Evolutionary conservation across 2,888 invertebrate species (phyloP), one percentile per base, ranked within the genome.

Genomic region (Agrochola lychnidis): DNA sequence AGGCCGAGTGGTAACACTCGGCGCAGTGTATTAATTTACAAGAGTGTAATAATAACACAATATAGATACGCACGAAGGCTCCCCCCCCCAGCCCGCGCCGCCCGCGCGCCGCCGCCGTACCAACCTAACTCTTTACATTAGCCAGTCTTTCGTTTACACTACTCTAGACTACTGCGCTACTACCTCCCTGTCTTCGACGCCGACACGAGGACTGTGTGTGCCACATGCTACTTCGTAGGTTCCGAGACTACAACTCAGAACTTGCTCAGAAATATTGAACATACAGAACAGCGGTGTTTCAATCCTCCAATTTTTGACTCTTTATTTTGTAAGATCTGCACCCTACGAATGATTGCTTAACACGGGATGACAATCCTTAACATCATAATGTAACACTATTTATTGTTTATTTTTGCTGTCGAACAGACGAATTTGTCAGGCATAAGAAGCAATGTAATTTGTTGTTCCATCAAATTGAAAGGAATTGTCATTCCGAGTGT

Each of bases 81-180:
- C 5, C 5, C 16, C 57, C 25, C n/a, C 73, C 36, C 2, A 36
- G 36, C 42, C 9, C 1, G 42, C 45, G 45, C 45, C 45, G 48
- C 0, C 75, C 76, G 82, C 80, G 87, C 82, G 76, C 83, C 82
- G 78, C 83, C 82, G 86, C 86, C 87, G 76, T 81, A 87, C 90
- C 86, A 90, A 90, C 88, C 92, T 92, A 90, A 89, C 90, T 92
- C 94, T 88, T 94, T 94, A 95, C 95, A 92, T 95, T 95, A 95
- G 94, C 96, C 96, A 96, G 96, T 96, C 96, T 96, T 96, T 96
- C 96, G 95, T 94, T 96, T 96, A 91, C 95, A 93, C 94, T 95
- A 96, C 95, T 91, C 94, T 94, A 94, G 81, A 87, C 90, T 90
- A 91, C 88, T 81, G 87, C 90, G 84, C 90, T 87, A 86, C 85